Conservation (phyloP, 1,140 invertebrate genomes). For the Sitobion miscanthi region DNA sequence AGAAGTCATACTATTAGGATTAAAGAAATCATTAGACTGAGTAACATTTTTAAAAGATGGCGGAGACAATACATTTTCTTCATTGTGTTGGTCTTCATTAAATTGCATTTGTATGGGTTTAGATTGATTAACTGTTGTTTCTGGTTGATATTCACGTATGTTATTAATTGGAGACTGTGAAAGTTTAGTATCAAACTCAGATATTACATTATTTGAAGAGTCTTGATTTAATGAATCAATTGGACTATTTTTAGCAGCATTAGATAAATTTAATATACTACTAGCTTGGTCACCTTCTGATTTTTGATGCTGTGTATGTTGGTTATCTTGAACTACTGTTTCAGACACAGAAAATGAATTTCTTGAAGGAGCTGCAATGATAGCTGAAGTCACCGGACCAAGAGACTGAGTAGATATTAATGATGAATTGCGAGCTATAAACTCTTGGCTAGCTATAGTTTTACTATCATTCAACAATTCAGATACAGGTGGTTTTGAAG, state of each 20-base stretch:
- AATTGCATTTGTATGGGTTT: not conserved
- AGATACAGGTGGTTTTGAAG: constrained; percentile 1
- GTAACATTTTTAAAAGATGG: not conserved
- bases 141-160: not conserved
- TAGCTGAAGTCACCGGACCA: not conserved
- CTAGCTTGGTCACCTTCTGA: constrained; percentile 11
- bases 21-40: not conserved
- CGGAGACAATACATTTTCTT: not conserved
- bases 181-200: not conserved
- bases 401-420: not conserved
- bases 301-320: not conserved
- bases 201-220: not conserved
- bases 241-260: not conserved
- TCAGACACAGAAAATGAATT: constrained; percentile 21
- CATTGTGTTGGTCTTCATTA: not conserved
- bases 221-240: not conserved
- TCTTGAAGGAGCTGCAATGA: not conserved
- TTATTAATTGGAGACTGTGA: not conserved
- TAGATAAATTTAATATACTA: not conserved
- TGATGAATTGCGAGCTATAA: not conserved
- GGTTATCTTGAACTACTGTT: not conserved
- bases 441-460: not conserved
- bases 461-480: constrained; percentile 20
- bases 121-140: constrained; percentile 17
- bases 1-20: not conserved